phyloP scores from a whole-genome alignment of 1,140 invertebrate genomes.

The Amphibalanus amphitrite region DNA sequence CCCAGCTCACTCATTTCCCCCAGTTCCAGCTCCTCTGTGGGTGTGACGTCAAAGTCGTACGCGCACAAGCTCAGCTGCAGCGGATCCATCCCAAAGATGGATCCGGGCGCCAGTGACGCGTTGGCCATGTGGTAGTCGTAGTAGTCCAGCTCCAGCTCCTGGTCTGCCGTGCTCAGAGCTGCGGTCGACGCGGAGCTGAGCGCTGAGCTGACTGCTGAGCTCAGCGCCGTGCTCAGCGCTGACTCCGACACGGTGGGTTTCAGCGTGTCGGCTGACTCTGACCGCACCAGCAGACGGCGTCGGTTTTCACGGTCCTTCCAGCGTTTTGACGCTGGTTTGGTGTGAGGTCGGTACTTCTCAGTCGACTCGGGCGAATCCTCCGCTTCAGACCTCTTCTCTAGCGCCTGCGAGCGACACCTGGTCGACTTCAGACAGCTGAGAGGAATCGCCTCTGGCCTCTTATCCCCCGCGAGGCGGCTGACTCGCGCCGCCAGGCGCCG shows the following conservation, averaged over 20 bases:
- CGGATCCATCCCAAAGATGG: conserved; percentile 66
- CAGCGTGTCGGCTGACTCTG: neutral
- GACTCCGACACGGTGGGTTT: neutral
- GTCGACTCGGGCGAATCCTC: neutral
- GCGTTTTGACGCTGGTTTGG: neutral
- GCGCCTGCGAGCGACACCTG: neutral
- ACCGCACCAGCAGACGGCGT: neutral
- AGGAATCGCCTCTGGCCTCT: too few relatives aligned
- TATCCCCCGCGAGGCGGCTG: too few relatives aligned
- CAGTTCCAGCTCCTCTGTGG: neutral
- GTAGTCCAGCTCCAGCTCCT: conserved; percentile 65
- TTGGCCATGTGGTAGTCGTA: conserved; percentile 68
- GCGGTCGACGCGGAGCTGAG: too few relatives aligned
- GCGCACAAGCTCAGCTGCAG: conserved; percentile 37
- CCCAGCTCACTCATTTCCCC: neutral
- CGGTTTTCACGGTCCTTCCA: neutral
- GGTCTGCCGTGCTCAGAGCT: conserved; percentile 27
- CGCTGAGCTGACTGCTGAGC: neutral
- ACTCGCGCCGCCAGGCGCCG: too few relatives aligned
- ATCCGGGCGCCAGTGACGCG: conserved; percentile 59
- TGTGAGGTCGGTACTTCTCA: neutral
- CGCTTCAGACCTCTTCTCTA: too few relatives aligned
- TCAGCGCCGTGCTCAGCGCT: too few relatives aligned
- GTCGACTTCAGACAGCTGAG: too few relatives aligned
- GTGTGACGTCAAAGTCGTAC: neutral